Base-by-base conservation (phyloP, 2,797 vertebrate genomes). In the Gastrophryne carolinensis region DNA sequence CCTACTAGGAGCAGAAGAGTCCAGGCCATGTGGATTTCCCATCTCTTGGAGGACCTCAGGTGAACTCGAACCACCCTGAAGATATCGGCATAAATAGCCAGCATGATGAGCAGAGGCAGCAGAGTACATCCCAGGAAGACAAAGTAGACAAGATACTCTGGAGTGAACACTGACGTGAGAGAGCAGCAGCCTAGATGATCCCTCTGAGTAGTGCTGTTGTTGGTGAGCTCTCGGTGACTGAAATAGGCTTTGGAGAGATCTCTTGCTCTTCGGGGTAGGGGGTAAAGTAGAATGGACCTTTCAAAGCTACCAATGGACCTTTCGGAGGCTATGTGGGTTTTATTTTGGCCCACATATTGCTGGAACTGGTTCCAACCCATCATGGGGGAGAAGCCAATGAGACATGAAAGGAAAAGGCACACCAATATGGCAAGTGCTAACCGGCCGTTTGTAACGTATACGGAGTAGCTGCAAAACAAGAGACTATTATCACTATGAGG, bases 191-290 rank as follows among this genome's bases (percentile, higher is more conserved):
- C 89, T 81, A 90, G 88, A 79, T 93, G 91, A 62, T 84, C 87
- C 11, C 86, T 79, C 32, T 91, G 91, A 64, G 89, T 84, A 56
- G 87, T 81, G 1, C 84, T 83, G 0, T 89, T 89, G 30, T 83
- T 92, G 65, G 87, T 86, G 62, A 90, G 88, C 23, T 66, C 57
- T 35, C 68, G 79, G 71, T 88, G 85, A 21, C 87, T 84, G 61
- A 85, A 77, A 9, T 90, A 89, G 62, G 91, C 92, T 83, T 90
- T 91, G 21, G 91, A 91, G 63, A 93, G 83, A 80, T 93, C 92
- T 4, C 91, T 89, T 11, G 87, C 85, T 24, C 5, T 47, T 0
- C 91, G 91, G 1, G 91, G 90, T 26, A 91, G 83, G 41, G 87
- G 78, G 35, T 78, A 64, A 13, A 23, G 17, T n/a, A 53, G n/a